A percentile compares a stretch with the other conserved stretches of the same genome.
phyloP scores from a whole-genome alignment of 2,797 vertebrate genomes.

The Cynopterus sphinx region DNA sequence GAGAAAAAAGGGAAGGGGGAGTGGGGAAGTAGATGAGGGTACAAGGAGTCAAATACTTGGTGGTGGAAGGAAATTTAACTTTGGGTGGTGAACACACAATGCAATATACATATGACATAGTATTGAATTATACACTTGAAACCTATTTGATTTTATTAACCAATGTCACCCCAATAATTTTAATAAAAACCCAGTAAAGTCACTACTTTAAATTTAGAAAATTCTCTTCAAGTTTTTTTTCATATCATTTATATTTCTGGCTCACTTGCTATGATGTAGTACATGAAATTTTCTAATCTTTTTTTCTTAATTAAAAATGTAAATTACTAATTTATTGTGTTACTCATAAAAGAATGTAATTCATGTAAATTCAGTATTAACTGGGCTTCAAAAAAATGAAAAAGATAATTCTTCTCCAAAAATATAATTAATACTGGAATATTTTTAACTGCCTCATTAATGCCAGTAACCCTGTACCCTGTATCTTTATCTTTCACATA shows the following conservation, averaged over 20 bases:
- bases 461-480: not conserved
- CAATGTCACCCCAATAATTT: no score
- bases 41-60: no score
- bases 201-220: not conserved
- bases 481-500: not conserved
- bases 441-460: not conserved
- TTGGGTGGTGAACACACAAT: no score
- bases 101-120: no score
- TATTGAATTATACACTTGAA: no score
- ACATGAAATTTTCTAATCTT: not conserved
- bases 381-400: not conserved
- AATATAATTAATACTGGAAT: not conserved
- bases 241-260: constrained; percentile 19
- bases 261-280: not conserved
- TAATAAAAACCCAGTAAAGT: not conserved
- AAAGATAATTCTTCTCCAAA: constrained; percentile 2
- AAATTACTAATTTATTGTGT: constrained; percentile 30
- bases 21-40: no score
- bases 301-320: constrained; percentile 31
- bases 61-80: no score
- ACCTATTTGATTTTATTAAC: no score
- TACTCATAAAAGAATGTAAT: constrained; percentile 19
- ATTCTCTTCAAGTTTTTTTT: not conserved
- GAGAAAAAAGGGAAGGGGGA: no score
- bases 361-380: not conserved